phyloP scores from a whole-genome alignment of 2,888 invertebrate species.

The Eristalinus sepulchralis region DNA sequence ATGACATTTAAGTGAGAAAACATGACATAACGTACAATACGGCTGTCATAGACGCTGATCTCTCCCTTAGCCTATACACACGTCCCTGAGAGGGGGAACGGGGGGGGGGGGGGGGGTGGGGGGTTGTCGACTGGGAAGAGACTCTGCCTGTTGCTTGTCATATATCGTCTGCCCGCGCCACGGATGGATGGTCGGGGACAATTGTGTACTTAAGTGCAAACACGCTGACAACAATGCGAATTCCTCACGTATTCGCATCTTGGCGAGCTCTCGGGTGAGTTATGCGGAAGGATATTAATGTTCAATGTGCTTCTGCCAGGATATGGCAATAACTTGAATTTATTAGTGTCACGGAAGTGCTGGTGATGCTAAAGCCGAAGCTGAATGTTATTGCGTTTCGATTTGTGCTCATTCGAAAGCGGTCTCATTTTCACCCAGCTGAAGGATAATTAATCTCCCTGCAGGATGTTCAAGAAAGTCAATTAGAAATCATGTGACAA shows the following conservation, averaged over 20 bases:
- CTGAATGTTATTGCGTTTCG: not conserved
- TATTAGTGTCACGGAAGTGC: slow-evolving; percentile 27
- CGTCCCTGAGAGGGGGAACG: too few relatives aligned
- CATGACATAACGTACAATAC: slow-evolving; percentile 50
- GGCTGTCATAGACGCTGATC: slow-evolving; percentile 44
- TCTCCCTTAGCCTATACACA: not conserved
- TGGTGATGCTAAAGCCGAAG: not conserved
- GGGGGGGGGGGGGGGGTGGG: too few relatives aligned
- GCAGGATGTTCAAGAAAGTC: not conserved
- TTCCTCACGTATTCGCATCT: slow-evolving; percentile 23
- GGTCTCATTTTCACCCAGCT: not conserved
- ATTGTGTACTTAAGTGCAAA: slow-evolving; percentile 13
- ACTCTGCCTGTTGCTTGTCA: not conserved
- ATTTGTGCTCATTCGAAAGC: not conserved
- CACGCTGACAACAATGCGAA: not conserved
- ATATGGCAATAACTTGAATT: slow-evolving; percentile 38
- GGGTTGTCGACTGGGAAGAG: not conserved
- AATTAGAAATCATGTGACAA: not conserved
- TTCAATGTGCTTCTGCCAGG: slow-evolving; percentile 19
- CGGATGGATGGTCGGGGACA: slow-evolving; percentile 3
- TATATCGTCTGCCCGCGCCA: slow-evolving; percentile 11
- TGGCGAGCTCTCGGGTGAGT: not conserved
- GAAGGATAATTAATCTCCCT: not conserved
- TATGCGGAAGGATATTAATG: slow-evolving; percentile 45
- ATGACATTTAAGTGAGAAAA: slow-evolving; percentile 54